Percentiles rank a stretch among this genome's conserved stretches.
Evolutionary conservation across 2,797 vertebrate genomes (phyloP).

Genomic region (Poeciliopsis turneri): DNA sequence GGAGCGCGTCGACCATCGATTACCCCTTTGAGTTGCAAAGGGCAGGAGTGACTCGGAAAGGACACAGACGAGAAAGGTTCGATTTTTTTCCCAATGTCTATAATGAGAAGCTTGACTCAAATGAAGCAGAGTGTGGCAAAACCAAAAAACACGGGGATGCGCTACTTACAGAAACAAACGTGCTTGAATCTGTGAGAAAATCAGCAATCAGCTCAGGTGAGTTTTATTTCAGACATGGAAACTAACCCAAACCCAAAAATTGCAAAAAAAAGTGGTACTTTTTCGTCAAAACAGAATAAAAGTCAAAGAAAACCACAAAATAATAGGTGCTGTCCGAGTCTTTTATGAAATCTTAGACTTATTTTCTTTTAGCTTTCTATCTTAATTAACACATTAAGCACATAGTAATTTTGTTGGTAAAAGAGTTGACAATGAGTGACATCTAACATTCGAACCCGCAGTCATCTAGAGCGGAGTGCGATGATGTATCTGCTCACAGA

Average conservation of each 20-base stretch:
- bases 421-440: conserved; percentile 11
- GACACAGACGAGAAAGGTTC: conserved; percentile 27
- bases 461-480: not conserved
- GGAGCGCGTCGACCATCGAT: conserved; percentile 33
- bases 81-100: not conserved
- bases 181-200: not conserved
- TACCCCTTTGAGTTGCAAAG: conserved; percentile 62
- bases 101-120: not conserved
- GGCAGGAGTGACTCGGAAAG: conserved; percentile 17
- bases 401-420: not conserved
- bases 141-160: not conserved
- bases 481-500: too few species aligned
- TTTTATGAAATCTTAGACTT: not conserved
- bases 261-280: not conserved
- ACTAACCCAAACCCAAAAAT: not conserved
- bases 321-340: not conserved
- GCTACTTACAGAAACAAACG: not conserved
- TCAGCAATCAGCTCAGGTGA: not conserved
- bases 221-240: not conserved
- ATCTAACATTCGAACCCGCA: conserved; percentile 1
- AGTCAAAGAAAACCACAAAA: not conserved
- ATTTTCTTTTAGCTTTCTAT: not conserved
- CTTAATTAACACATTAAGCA: conserved; percentile 13
- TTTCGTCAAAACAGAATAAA: not conserved
- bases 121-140: not conserved